Base-by-base conservation (phyloP, 2,113 vertebrate genomes). In the Atherinomorus stipes region DNA sequence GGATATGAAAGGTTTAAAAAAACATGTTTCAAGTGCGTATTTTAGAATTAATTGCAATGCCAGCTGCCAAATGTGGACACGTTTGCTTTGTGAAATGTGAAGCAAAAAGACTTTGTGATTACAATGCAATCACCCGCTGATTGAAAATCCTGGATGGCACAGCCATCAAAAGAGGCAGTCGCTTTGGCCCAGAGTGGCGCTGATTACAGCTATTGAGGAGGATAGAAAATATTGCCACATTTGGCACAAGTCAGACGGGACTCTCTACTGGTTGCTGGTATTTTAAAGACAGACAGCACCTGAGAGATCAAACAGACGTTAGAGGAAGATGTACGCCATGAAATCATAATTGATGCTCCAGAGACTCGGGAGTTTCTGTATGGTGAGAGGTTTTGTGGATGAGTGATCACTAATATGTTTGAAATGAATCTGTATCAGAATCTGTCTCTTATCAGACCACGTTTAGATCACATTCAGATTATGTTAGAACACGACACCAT, bases 41-140 rank as follows among this genome's bases (percentile, higher is more conserved):
- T 78, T 78, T 57, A 70, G 21, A 80, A 78, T 73, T 87, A 87
- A 90, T 79, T 86, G 63, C 42, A 7, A 16, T 10, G 45, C 56
- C 76, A 85, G 81, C 85, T 82, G 84, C 63, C 81, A 75, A 85
- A 78, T 28, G 77, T 34, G 64, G 75, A 85, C 75, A 74, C 51
- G 68, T 87, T 78, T 83, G 61, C 71, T 85, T 80, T 74, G 81
- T 75, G 47, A 58, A 76, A 84, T 11, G 25, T 11, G 40, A 79
- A 82, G 45, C 51, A 42, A 64, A 74, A 74, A 69, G 49, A 47
- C 26, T 47, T 60, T 8, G 40, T 83, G 78, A 92, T 92, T 81
- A 86, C 72, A 76, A 76, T 57, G 78, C 77, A 86, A 83, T 90
- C 84, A 62, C 37, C 47, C 19, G 0, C 68, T 80, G 78, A 90